A percentile compares a stretch with the other conserved stretches of the same genome.
Evolutionary conservation across 1,140 invertebrate genomes (phyloP).

Genomic region (Bombus confusus): DNA sequence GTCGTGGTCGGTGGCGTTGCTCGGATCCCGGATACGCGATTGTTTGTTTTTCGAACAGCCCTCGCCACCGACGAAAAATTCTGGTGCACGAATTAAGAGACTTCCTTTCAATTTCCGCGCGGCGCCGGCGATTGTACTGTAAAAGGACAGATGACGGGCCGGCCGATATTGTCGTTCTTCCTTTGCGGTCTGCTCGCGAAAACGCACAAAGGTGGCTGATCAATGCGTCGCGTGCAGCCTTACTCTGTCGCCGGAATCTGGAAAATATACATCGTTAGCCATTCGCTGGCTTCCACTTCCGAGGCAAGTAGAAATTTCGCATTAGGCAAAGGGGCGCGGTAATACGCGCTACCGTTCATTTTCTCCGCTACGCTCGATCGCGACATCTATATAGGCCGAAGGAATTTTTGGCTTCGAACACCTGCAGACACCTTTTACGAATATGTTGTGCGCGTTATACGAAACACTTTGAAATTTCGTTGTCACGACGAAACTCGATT

Average conservation of each 20-base stretch:
- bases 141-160: conserved; percentile 23
- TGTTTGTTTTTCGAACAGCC: conserved; percentile 28
- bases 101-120: conserved; percentile 38
- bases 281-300: background rate
- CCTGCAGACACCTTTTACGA: no score
- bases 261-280: conserved; percentile 21
- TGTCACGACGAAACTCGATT: background rate
- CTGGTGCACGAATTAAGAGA: conserved; percentile 34
- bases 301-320: conserved; percentile 6
- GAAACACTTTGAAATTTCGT: background rate
- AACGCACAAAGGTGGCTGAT: conserved; percentile 18
- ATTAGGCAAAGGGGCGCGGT: background rate
- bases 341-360: background rate
- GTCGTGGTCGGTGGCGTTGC: conserved; percentile 22
- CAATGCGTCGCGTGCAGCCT: conserved; percentile 18
- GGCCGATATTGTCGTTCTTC: background rate
- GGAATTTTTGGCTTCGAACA: background rate
- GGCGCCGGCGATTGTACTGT: background rate
- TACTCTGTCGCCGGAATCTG: background rate
- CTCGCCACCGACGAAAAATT: conserved; percentile 2
- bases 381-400: background rate
- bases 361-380: background rate
- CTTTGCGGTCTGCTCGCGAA: conserved; percentile 15
- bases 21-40: conserved; percentile 49
- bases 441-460: no score